phyloP scores from a whole-genome alignment of 1,140 invertebrate species.

The Sarcophaga peregrina region DNA sequence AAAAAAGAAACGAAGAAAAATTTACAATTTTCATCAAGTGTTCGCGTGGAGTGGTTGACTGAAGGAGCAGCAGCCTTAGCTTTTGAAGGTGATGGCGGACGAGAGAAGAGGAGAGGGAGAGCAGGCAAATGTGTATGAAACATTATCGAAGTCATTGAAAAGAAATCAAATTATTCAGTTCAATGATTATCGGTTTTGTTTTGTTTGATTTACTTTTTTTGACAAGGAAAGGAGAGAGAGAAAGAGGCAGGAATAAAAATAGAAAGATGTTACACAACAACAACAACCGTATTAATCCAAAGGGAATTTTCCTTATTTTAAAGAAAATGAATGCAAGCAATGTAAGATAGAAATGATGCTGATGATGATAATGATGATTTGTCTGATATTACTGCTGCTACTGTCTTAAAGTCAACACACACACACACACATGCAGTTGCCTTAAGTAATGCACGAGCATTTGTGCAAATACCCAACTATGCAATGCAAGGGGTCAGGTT shows the following conservation, averaged over 20 bases:
- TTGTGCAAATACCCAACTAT: too few relatives aligned
- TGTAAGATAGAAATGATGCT: not conserved
- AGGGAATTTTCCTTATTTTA: too few relatives aligned
- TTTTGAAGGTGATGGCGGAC: not conserved
- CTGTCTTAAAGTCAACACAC: too few relatives aligned
- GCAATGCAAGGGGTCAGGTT: slow-evolving; percentile 5
- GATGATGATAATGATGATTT: slow-evolving; percentile 12
- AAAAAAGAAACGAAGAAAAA: not conserved
- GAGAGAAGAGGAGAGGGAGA: not conserved
- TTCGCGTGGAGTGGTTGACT: not conserved
- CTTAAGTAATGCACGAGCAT: too few relatives aligned
- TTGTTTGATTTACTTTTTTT: slow-evolving; percentile 47
- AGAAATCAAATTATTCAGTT: slow-evolving; percentile 61
- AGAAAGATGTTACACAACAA: not conserved
- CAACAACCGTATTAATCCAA: not conserved
- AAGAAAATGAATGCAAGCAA: not conserved
- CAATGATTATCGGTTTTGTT: slow-evolving; percentile 59
- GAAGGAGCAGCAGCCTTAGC: too few relatives aligned
- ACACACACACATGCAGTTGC: not conserved
- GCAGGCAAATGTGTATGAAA: not conserved
- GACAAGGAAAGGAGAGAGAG: too few relatives aligned
- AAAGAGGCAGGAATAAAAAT: too few relatives aligned
- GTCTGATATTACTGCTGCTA: not conserved
- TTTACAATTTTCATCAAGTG: not conserved
- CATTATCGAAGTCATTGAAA: slow-evolving; percentile 35